Percentiles rank a stretch among this genome's conserved stretches.
Evolutionary conservation across 1,140 invertebrate species (phyloP).

Genomic region (Ceratosolen solmsi): DNA sequence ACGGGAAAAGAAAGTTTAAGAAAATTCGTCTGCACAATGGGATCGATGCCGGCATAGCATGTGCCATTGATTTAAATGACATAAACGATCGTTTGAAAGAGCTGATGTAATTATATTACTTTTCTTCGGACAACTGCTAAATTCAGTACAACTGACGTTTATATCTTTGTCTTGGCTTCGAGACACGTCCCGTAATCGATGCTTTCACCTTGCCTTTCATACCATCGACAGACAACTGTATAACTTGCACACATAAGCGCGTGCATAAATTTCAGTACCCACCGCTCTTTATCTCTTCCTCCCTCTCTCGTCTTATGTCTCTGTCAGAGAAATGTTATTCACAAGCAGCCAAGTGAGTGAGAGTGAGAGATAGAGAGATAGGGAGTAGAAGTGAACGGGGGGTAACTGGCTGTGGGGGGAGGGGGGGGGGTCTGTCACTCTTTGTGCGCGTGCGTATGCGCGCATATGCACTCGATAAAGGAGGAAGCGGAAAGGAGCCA

Average conservation of each 20-base stretch:
- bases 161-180: not conserved
- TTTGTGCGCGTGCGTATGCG: no score
- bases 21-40: not conserved
- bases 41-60: not conserved
- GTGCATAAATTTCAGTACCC: conserved; percentile 4
- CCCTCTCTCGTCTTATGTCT: not conserved
- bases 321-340: not conserved
- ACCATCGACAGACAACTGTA: conserved; percentile 10
- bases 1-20: not conserved
- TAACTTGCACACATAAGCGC: not conserved
- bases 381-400: no score
- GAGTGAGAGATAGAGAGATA: no score
- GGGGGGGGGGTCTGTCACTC: no score
- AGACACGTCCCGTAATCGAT: conserved; percentile 3
- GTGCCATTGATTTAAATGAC: not conserved
- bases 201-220: conserved; percentile 5
- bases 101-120: not conserved
- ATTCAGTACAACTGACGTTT: conserved; percentile 11
- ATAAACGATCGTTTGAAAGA: not conserved
- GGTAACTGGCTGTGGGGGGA: no score
- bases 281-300: not conserved
- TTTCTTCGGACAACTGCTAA: not conserved
- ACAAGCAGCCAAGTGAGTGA: not conserved
- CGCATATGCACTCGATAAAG: no score
- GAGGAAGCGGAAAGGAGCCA: conserved; percentile 15